A percentile compares a stretch with the other conserved stretches of the same genome.
Conservation (phyloP, 2,113 vertebrate species). For the Cardinalis cardinalis region DNA sequence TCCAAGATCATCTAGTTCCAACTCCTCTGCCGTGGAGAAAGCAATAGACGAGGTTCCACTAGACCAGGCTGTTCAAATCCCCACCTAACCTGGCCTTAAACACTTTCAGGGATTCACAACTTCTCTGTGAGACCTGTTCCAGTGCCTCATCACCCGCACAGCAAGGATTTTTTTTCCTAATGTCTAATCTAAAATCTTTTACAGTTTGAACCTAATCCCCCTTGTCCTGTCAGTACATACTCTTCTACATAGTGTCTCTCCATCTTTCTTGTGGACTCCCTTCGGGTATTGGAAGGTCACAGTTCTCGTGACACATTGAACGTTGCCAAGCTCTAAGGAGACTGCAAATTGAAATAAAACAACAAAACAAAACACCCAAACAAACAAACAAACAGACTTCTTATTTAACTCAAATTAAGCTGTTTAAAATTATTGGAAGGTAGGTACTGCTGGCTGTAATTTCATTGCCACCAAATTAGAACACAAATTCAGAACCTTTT, state of each 20-base stretch:
- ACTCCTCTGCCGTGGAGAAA: background rate
- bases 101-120: background rate
- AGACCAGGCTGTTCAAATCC: background rate
- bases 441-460: background rate
- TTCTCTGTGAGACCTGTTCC: background rate
- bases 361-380: background rate
- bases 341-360: background rate
- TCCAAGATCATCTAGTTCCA: background rate
- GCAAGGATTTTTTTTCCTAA: background rate
- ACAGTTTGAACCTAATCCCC: background rate
- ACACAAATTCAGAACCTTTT: background rate
- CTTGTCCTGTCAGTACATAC: background rate
- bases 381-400: background rate
- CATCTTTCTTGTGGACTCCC: background rate
- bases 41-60: background rate
- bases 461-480: background rate
- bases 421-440: background rate
- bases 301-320: background rate
- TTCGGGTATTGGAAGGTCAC: background rate
- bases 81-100: background rate
- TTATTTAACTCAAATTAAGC: background rate
- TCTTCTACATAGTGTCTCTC: background rate
- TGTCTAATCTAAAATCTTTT: background rate
- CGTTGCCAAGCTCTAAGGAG: background rate
- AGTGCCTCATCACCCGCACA: rapidly evolving